Base-by-base conservation (phyloP, 2,113 vertebrate species). In the Mellivora capensis region DNA sequence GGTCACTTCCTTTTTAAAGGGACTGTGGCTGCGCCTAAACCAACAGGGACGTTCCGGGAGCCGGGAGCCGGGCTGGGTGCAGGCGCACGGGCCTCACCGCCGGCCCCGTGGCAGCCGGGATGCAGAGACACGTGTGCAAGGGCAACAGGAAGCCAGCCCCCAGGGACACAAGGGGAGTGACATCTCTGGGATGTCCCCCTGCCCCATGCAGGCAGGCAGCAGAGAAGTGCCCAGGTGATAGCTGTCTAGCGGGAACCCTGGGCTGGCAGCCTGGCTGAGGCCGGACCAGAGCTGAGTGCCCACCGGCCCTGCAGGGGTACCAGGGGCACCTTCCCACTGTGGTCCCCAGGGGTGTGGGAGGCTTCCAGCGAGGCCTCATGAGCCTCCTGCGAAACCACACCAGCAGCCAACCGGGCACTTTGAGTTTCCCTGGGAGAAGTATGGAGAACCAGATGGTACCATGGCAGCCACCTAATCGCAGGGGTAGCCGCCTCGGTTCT, bases 1-100 rank as follows among this genome's bases (percentile, higher is more conserved):
- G 7, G 71, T 11, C n/a, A 7, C 72, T 83, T 82, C 69, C 80
- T 52, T 37, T 98, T 59, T 71, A 96, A 72, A 94, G 76, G 93
- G 93, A 47, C 37, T 44, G 5, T 31, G 79, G 64, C 93, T 52
- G 64, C 87, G 80, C 47, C 37, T 5, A 0, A 90, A 95, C 97
- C 96, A 91, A 13, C 72, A 89, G 96, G 98, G 97, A 98, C 97
- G 98, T 98, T 97, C 98, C 98, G 85, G 82, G 92, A 97, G 96
- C 47, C 44, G 90, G 97, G 97, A 97, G 97, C 97, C 86, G 90
- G 97, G 96, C 94, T 83, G 6, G 4, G 87, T 94, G 87, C 95
- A 97, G 97, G 98, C 62, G 74, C 79, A 21, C 83, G 0, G 69
- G 27, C 25, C 4, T 7, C 44, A 13, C 29, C 1, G 2, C 39